Evolutionary conservation across 2,113 vertebrate genomes (phyloP).

Genomic region (Dinomys branickii): DNA sequence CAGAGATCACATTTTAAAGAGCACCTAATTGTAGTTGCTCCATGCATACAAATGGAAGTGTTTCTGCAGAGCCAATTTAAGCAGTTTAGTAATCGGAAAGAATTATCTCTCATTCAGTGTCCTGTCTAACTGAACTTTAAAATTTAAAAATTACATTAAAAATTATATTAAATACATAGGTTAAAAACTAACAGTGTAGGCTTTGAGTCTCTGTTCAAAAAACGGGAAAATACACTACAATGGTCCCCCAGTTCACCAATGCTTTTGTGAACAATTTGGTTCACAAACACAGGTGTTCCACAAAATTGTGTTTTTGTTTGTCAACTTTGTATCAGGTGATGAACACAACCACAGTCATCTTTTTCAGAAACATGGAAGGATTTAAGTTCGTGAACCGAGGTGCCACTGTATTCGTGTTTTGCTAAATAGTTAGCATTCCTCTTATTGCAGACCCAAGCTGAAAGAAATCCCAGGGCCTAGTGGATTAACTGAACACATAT

Average conservation of each 20-base stretch:
- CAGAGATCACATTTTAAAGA: conserved; percentile 67
- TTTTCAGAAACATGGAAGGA: neutral
- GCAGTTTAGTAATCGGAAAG: conserved; percentile 55
- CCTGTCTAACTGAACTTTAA: conserved; percentile 53
- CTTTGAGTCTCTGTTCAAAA: conserved; percentile 11
- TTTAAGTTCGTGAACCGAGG: neutral
- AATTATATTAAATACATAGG: conserved; percentile 57
- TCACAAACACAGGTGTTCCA: neutral
- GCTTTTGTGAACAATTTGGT: neutral
- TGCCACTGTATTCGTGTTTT: neutral
- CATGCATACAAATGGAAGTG: conserved; percentile 21
- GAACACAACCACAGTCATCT: neutral
- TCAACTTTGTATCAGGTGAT: neutral
- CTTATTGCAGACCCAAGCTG: neutral
- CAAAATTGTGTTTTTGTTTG: neutral
- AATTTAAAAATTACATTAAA: conserved; percentile 65
- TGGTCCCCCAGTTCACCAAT: neutral
- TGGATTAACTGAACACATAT: neutral
- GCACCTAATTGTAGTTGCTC: neutral
- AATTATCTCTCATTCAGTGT: conserved; percentile 50
- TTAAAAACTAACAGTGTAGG: conserved; percentile 34
- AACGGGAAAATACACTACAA: neutral
- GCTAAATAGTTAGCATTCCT: neutral
- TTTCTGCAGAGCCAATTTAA: conserved; percentile 54
- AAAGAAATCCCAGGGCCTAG: neutral